Percentiles rank a stretch among this genome's conserved stretches.
Evolutionary conservation across 1,140 invertebrate genomes (phyloP).

Genomic region (Tenebrio molitor): DNA sequence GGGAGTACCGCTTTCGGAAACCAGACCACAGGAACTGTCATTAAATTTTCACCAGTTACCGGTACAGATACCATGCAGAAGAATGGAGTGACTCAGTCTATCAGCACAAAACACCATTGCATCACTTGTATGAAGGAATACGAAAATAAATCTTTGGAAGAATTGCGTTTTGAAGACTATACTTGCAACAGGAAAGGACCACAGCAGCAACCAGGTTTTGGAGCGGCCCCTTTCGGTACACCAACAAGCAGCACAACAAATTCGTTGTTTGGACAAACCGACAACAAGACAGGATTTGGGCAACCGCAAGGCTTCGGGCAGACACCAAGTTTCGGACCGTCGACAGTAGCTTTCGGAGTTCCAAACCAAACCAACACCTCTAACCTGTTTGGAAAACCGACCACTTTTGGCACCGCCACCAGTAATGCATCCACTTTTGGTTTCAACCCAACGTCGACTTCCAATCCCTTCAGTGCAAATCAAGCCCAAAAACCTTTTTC

Average conservation of each 20-base stretch:
- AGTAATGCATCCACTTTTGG: slow-evolving; percentile 45
- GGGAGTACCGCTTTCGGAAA: slow-evolving; percentile 49
- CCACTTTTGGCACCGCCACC: slow-evolving; percentile 63
- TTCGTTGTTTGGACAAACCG: slow-evolving; percentile 68
- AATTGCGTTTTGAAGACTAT: slow-evolving; percentile 95
- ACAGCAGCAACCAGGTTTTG: slow-evolving; percentile 56
- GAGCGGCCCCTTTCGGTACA: slow-evolving; percentile 57
- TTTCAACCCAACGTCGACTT: slow-evolving; percentile 46
- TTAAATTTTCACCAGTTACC: slow-evolving; percentile 89
- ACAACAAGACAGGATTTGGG: slow-evolving; percentile 63
- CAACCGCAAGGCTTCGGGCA: slow-evolving; percentile 60
- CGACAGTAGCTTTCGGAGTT: slow-evolving; percentile 65
- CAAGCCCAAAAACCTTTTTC: slow-evolving; percentile 64
- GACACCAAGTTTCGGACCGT: slow-evolving; percentile 60
- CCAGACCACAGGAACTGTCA: slow-evolving; percentile 75
- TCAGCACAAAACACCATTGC: slow-evolving; percentile 93
- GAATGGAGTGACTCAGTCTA: slow-evolving; percentile 83
- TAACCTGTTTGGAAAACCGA: slow-evolving; percentile 58
- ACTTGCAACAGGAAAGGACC: slow-evolving; percentile 84
- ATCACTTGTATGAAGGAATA: slow-evolving; percentile 99
- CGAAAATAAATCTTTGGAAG: slow-evolving; percentile 93
- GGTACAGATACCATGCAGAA: slow-evolving; percentile 95
- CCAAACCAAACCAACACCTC: slow-evolving; percentile 63
- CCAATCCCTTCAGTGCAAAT: slow-evolving; percentile 56
- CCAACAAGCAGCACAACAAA: slow-evolving; percentile 61